Evolutionary conservation across 2,113 vertebrate genomes (phyloP).

Genomic region (Henicopernis longicauda): DNA sequence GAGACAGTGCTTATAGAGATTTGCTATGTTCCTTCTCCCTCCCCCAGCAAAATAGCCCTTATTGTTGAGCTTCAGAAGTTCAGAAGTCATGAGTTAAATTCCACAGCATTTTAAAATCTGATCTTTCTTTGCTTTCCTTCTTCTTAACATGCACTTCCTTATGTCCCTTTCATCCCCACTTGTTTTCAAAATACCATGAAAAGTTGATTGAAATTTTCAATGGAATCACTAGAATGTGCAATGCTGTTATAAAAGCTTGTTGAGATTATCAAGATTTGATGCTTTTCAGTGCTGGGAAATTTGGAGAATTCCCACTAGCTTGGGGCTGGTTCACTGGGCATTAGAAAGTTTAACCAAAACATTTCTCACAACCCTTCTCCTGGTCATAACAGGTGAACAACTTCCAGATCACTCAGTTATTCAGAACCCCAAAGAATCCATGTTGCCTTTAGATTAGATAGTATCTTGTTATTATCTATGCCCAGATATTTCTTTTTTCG

Average conservation of each 20-base stretch:
- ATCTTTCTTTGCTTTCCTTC: not conserved
- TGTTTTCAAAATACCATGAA: not conserved
- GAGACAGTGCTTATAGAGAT: not conserved
- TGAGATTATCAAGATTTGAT: not conserved
- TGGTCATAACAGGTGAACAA: not conserved
- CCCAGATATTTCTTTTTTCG: not conserved
- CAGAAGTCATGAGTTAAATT: not conserved
- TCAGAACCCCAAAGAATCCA: not conserved
- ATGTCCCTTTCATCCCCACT: not conserved
- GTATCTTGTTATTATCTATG: not conserved
- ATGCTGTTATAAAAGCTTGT: not conserved
- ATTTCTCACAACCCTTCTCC: not conserved
- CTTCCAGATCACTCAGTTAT: not conserved
- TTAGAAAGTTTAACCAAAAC: not conserved
- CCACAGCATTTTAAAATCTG: not conserved
- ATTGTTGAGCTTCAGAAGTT: not conserved
- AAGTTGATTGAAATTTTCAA: not conserved
- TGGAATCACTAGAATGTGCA: not conserved
- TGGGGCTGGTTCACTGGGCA: not conserved
- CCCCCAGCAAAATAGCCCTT: not conserved
- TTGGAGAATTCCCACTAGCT: not conserved
- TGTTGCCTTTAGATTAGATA: not conserved
- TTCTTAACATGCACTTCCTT: not conserved
- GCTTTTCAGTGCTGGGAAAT: not conserved
- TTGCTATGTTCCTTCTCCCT: not conserved